Base-by-base conservation (phyloP, 2,797 vertebrate species). In the Leucoraja ocellata region DNA sequence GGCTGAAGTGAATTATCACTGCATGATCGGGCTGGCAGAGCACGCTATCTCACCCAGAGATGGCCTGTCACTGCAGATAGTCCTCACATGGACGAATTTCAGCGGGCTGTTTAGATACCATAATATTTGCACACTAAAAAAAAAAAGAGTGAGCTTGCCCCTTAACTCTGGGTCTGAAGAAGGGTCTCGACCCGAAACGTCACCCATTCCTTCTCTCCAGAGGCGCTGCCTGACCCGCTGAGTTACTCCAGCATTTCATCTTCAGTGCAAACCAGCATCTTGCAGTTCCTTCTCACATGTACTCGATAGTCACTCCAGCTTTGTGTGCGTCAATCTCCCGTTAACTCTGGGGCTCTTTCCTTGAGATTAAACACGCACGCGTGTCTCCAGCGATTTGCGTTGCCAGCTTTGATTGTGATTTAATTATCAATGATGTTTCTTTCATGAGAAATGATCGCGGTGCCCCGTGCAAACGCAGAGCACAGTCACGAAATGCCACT, bases 391-490 rank as follows among this genome's bases (percentile, higher is more conserved):
- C 93, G 79, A 93, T 28, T 94, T 93, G 79, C 95, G 95, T 95
- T 94, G 94, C 94, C 0, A 93, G 94, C 94, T 93, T 93, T 94
- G 94, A 21, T 93, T 93, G 93, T 81, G 94, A 93, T 94, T 94
- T 76, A 46, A 95, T 95, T 94, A 95, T 93, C 93, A 18, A 93
- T 95, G 94, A 96, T 96, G 95, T 96, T 96, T 96, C 95, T 95
- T 96, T 96, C 95, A 95, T 96, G 95, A 96, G 94, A 94, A 93
- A 94, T 93, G 94, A 93, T 71, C 94, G 93, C 93, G 93, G 93
- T 93, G 94, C 94, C 94, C 83, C 0, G 1, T 61, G 93, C 32
- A 63, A 86, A 91, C 0, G 2, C 71, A 0, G 0, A 32, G 93
- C 94, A 94, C 95, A 94, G 95, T 95, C 95, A 96, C 94, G 94